Conservation (phyloP, 1,140 invertebrate genomes). For the Zaprionus africanus region DNA sequence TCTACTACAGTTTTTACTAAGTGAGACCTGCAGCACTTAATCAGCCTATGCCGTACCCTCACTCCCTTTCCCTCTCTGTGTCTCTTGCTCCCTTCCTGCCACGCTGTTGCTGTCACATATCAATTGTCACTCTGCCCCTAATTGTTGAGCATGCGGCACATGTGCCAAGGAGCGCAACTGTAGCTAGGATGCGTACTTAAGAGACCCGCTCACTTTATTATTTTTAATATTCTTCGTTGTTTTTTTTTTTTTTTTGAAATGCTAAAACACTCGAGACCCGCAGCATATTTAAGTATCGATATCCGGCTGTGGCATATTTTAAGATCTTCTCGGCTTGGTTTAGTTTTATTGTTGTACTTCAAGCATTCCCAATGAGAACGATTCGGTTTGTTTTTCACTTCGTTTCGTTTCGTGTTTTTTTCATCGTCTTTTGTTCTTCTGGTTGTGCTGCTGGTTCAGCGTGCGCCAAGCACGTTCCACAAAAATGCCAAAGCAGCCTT, state of each 20-base stretch:
- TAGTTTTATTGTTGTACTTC: slow-evolving; percentile 21
- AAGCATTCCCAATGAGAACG: slow-evolving; percentile 57
- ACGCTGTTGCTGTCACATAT: slow-evolving; percentile 53
- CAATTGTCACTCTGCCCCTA: slow-evolving; percentile 69
- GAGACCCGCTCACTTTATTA: slow-evolving; percentile 39
- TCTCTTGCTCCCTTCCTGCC: background rate
- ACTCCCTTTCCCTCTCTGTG: slow-evolving; percentile 18
- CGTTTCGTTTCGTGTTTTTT: slow-evolving; percentile 13
- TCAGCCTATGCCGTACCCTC: background rate
- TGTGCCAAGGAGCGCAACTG: slow-evolving; percentile 42
- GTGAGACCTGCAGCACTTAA: slow-evolving; percentile 15
- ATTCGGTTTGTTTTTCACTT: slow-evolving; percentile 10
- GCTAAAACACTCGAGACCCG: slow-evolving; percentile 38
- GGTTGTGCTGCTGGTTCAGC: slow-evolving; percentile 35
- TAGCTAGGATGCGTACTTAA: slow-evolving; percentile 44
- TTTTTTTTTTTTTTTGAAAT: slow-evolving; percentile 31
- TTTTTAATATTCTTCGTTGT: slow-evolving; percentile 33
- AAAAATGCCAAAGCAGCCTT: slow-evolving; percentile 62
- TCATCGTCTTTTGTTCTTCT: slow-evolving; percentile 25
- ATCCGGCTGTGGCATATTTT: slow-evolving; percentile 70
- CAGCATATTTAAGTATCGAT: slow-evolving; percentile 68
- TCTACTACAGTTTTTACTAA: background rate
- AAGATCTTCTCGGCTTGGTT: slow-evolving; percentile 49
- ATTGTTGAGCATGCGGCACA: slow-evolving; percentile 56
- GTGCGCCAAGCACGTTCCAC: slow-evolving; percentile 78